Base-by-base conservation (phyloP, 2,888 invertebrate genomes). In the Disparrhopalites patrizii region DNA sequence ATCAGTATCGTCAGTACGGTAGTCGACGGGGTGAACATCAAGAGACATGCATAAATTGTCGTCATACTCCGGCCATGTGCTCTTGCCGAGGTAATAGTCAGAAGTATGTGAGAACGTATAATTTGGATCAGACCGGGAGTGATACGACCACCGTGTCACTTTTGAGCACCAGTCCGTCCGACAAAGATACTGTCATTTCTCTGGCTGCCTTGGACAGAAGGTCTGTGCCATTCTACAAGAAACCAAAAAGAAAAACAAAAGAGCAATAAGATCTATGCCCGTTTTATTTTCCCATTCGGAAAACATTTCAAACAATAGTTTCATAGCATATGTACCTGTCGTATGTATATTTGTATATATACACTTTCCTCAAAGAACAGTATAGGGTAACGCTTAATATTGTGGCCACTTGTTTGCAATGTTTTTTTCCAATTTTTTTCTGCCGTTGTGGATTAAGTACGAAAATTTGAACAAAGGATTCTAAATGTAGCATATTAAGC, bases 11-110 rank as follows among this genome's bases (percentile, higher is more conserved):
- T 10, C 51, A 52, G 23, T 54, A 36, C n/a, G 52, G 36, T 7
- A 51, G 50, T 50, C 62, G 58, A 28, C 40, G 58, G n/a, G 57
- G 51, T 33, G 62, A 82, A 75, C 81, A 81, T 58, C 67, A 56
- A 31, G 68, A 68, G 40, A 63, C 63, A 20, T 72, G 72, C 47
- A 66, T 72, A 31, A 70, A 72, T 57, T 72, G 72, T 57, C 67
- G 72, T 15, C 68, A 68, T 31, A 65, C 65, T 20, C 63, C 70
- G 15, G 40, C 67, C 54, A 67, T 68, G 65, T 72, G 72, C 57
- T 62, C 69, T 13, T 72, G 72, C 54, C 67, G 70, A 43, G 67
- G 69, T 36, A 68, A 64, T 43, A 67, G 61, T 25, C 58, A 47
- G 55, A 71, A 68, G 54, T 64, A 67, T 47, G 51, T 65, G n/a